Evolutionary conservation across 2,113 vertebrate species (phyloP).

Genomic region (Zapus hudsonius): DNA sequence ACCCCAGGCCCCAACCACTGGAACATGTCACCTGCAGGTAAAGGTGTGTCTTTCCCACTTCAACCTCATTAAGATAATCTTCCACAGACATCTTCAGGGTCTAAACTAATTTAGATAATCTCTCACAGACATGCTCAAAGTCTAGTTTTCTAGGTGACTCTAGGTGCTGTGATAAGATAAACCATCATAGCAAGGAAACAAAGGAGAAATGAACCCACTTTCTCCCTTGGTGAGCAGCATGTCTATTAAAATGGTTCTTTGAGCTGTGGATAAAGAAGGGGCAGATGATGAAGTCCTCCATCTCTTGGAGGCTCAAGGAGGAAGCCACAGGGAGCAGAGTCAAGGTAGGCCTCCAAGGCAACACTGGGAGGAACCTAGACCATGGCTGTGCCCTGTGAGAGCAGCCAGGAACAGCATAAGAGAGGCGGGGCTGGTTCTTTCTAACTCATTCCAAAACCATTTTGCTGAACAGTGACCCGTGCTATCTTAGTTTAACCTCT

Average conservation of each 20-base stretch:
- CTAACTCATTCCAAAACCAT: background rate
- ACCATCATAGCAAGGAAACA: too few relatives aligned
- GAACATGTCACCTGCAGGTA: too few relatives aligned
- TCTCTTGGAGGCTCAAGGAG: background rate
- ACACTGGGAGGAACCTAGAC: background rate
- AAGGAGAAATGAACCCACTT: conserved; percentile 14
- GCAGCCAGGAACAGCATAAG: background rate
- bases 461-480: background rate
- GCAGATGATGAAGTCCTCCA: background rate
- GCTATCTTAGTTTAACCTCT: background rate
- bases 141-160: too few relatives aligned
- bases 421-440: background rate
- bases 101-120: too few relatives aligned
- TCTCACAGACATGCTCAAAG: too few relatives aligned
- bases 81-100: too few relatives aligned
- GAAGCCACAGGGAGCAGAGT: background rate
- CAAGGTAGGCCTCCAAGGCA: background rate
- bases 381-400: background rate
- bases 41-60: too few relatives aligned
- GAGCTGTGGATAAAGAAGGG: background rate
- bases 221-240: background rate
- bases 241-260: background rate
- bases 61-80: too few relatives aligned
- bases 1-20: too few relatives aligned
- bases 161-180: too few relatives aligned